phyloP scores from a whole-genome alignment of 1,140 invertebrate genomes.

The Delia radicum region DNA sequence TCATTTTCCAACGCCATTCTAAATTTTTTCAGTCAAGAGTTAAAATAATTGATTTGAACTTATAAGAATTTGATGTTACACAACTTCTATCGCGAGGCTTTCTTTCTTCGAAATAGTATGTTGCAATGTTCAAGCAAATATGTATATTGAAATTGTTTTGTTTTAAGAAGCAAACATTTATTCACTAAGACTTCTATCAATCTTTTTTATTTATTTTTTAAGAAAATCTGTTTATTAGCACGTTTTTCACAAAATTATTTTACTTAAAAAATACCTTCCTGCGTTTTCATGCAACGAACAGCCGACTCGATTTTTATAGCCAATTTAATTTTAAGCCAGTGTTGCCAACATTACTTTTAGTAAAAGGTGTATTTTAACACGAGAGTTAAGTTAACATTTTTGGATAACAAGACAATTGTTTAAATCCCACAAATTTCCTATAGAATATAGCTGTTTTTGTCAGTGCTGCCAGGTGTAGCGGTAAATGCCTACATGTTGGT shows the following conservation, averaged over 20 bases:
- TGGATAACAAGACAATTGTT: too few species aligned
- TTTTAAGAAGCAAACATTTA: not conserved
- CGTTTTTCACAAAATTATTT: not conserved
- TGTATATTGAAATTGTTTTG: not conserved
- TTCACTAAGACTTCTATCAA: not conserved
- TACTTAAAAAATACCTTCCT: not conserved
- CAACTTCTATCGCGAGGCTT: not conserved
- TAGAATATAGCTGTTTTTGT: too few species aligned
- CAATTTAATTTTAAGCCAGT: not conserved
- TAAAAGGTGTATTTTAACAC: too few species aligned
- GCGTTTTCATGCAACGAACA: not conserved
- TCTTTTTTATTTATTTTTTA: not conserved
- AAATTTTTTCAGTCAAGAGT: not conserved
- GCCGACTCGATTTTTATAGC: not conserved
- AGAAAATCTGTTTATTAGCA: not conserved
- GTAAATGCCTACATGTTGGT: too few species aligned
- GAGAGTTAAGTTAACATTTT: too few species aligned
- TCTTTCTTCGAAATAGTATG: not conserved
- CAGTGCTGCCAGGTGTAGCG: too few species aligned
- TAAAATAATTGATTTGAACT: not conserved
- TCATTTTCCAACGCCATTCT: constrained; percentile 23
- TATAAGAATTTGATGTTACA: constrained; percentile 3
- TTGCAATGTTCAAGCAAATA: not conserved
- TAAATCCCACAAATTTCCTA: too few species aligned
- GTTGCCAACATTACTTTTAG: not conserved